Evolutionary conservation across 2,113 vertebrate species (phyloP).

Genomic region (Hylia prasina): DNA sequence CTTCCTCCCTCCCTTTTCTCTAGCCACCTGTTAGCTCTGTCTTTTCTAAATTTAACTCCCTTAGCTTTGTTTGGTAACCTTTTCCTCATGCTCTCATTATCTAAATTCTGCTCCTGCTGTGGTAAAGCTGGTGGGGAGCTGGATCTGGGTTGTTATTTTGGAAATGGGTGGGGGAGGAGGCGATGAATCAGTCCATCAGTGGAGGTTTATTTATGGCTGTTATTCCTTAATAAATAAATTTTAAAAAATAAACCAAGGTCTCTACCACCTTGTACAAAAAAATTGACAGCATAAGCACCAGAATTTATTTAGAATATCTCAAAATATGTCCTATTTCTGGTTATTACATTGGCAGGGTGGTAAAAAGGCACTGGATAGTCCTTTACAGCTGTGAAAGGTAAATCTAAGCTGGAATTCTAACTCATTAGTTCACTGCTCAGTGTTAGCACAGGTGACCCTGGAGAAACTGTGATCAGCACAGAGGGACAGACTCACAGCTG

Average conservation of each 20-base stretch:
- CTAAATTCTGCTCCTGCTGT: conserved; percentile 48
- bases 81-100: conserved; percentile 50
- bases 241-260: neutral
- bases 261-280: neutral
- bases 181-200: conserved; percentile 26
- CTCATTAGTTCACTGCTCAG: neutral
- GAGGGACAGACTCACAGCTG: accelerated
- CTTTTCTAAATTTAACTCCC: conserved; percentile 41
- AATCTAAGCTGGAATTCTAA: neutral
- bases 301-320: neutral
- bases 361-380: neutral
- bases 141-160: conserved; percentile 36
- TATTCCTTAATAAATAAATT: neutral
- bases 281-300: neutral
- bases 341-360: neutral
- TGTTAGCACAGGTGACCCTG: neutral
- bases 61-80: conserved; percentile 52
- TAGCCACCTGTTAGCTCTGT: conserved; percentile 40
- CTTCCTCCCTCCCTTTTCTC: conserved; percentile 45
- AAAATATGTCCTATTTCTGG: neutral
- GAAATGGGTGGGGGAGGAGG: neutral
- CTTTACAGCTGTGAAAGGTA: neutral
- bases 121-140: conserved; percentile 2
- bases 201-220: conserved; percentile 36
- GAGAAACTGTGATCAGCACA: neutral